These are phyloP conservation scores for Scaptomyza montana DNA, from an alignment of 1,140 invertebrate species.

Conservation along the genomic window DNA sequence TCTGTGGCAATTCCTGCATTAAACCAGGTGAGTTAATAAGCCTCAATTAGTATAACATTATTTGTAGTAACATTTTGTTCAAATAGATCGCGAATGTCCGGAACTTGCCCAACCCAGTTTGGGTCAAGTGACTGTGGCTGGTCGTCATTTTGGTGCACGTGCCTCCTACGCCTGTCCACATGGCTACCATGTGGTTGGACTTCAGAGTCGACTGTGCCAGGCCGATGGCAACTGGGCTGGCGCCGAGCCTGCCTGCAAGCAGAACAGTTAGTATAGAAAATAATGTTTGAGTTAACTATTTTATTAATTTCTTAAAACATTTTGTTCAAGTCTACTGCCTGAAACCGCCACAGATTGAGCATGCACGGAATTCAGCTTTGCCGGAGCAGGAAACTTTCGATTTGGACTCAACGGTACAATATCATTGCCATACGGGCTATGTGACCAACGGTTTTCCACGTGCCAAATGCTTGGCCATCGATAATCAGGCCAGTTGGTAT, in stretches of 20 bases:
- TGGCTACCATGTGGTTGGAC: conserved; percentile 93
- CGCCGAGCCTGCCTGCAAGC: conserved; percentile 92
- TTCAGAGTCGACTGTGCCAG: conserved; percentile 92
- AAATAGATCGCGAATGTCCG: conserved; percentile 92
- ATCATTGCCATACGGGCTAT: conserved; percentile 91
- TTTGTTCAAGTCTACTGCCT: conserved; percentile 91
- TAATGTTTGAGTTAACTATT: too few species aligned
- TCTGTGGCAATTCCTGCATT: conserved; percentile 98
- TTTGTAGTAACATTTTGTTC: too few species aligned
- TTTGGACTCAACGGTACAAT: conserved; percentile 92
- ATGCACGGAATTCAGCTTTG: conserved; percentile 94
- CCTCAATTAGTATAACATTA: conserved; percentile 46
- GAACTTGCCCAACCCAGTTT: conserved; percentile 89
- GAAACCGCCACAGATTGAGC: conserved; percentile 92
- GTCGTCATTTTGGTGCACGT: conserved; percentile 89
- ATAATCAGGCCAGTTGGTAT: conserved; percentile 94
- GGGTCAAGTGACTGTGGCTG: conserved; percentile 89
- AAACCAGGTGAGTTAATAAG: conserved; percentile 88
- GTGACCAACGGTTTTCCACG: conserved; percentile 72
- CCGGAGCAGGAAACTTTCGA: conserved; percentile 92
- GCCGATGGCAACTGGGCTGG: conserved; percentile 97
- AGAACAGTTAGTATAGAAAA: conserved; percentile 87
- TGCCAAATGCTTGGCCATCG: conserved; percentile 93
- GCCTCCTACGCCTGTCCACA: conserved; percentile 94
- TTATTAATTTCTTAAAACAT: neutral